Evolutionary conservation across 2,113 vertebrate genomes (phyloP).

Genomic region (Oryzias curvinotus): DNA sequence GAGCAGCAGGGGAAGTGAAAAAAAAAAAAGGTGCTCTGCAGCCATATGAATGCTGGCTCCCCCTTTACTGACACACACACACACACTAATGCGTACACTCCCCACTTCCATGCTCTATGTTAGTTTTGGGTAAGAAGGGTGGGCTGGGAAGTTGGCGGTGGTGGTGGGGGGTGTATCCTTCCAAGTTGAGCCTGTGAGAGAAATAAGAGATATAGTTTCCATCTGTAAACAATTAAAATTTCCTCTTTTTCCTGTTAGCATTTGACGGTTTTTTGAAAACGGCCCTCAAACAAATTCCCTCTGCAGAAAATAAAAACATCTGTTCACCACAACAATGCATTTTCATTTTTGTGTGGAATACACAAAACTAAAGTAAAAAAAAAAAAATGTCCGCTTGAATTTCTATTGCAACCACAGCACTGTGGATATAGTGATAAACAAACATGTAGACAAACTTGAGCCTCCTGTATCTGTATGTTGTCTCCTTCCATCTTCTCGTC

Average conservation of each 20-base stretch:
- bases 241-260: conserved; percentile 46
- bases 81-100: conserved; percentile 20
- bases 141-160: not conserved
- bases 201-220: conserved; percentile 61
- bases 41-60: conserved; percentile 51
- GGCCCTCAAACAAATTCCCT: conserved; percentile 37
- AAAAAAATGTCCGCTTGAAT: conserved; percentile 36
- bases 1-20: conserved; percentile 30
- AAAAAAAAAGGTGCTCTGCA: conserved; percentile 48
- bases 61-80: conserved; percentile 20
- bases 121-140: conserved; percentile 69
- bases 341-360: conserved; percentile 17
- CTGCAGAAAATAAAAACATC: conserved; percentile 9
- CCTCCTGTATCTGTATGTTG: conserved; percentile 68
- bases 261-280: conserved; percentile 61
- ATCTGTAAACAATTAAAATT: conserved; percentile 70
- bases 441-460: conserved; percentile 62
- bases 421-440: conserved; percentile 53
- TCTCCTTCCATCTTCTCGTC: conserved; percentile 52
- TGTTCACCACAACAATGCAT: conserved; percentile 49
- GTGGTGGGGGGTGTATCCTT: conserved; percentile 43
- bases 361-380: conserved; percentile 16
- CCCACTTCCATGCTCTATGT: conserved; percentile 69
- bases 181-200: conserved; percentile 49
- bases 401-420: conserved; percentile 15